Evolutionary conservation across 2,888 invertebrate species (phyloP), one percentile per base, ranked within the genome.

Genomic region (Stratiomys singularior): DNA sequence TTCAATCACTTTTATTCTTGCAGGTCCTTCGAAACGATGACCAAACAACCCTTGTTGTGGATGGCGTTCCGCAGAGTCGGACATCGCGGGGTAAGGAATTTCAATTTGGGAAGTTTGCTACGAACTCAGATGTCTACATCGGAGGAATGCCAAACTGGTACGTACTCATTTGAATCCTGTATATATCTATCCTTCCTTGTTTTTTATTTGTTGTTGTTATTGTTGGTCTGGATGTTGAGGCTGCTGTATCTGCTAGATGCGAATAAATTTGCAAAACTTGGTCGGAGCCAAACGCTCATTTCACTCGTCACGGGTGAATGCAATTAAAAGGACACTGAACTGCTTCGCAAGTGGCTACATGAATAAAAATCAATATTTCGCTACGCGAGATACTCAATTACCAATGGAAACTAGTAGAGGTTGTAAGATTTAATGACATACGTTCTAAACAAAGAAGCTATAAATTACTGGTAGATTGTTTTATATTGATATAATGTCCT

Each of bases 61-160:
- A 97, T 87, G 93, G 93, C n/a, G 90, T 90, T 60, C 90, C 92
- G 58, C 94, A 94, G 85, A 92, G 92, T 84, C 92, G 94, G 79
- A 91, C 92, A 23, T 94, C 96, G 1, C 91, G 94, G 63, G 96
- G 96, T 81, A 94, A 95, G 84, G 96, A 96, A 87, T 96, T 95
- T 85, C 92, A 92, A 83, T 96, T 97, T 87, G 97, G 97, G 37
- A 93, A 94, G 85, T 92, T 95, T 84, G 90, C 91, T 80, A 93
- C 94, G 80, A 97, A 97, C 88, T 96, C 96, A 37, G 96, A 96
- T 87, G 96, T 98, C 79, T 98, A 96, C 88, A 92, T 98, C 81
- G 98, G 98, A n/a, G 98, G 98, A 30, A 93, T 98, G 90, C 98
- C 98, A 80, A 91, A 93, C 80, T 95, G 94, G 93, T 90, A 84